Base-by-base conservation (phyloP, 1,140 invertebrate species). In the Trypoxylus dichotomus region DNA sequence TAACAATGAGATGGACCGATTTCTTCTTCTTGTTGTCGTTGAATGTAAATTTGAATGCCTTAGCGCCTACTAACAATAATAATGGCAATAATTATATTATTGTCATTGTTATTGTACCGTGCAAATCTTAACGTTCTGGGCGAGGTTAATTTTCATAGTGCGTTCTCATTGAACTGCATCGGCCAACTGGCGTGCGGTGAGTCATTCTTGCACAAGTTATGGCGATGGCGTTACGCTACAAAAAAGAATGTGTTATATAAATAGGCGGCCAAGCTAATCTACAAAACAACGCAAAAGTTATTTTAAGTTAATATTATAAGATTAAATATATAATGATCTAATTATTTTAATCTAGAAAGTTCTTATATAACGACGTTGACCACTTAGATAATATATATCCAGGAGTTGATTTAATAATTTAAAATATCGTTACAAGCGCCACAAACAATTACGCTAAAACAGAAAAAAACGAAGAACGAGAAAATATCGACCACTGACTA, bases 111-210 rank as follows among this genome's bases (percentile, higher is more conserved):
- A 29, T 68, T 68, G 24, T 68, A 27, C 11, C 24, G 60, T 68
- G 60, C 21, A 68, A 24, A 29, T 68, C 60, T 68, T 68, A 24
- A n/a, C 1, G 60, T 68, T 29, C 27, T 68, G 60, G 60, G 60
- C 24, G 60, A 68, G 60, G 60, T 68, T 68, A 29, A 68, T 68
- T 68, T 68, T 68, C 60, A 68, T 68, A 29, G 60, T 68, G 60
- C 60, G 60, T 68, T 68, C 60, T 68, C 60, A 68, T 68, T 68
- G 24, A 29, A 68, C 60, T 68, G 60, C 27, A 68, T 68, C 60
- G 27, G 24, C 60, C 21, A 68, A 68, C 24, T 68, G 10, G 8
- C n/a, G n/a, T 8, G 10, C 8, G 58, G n/a, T 60, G 58, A 60
- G n/a, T 60, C 58, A 60, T 24, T 60, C 58, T 60, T 60, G 58